Evolutionary conservation across 2,113 vertebrate species (phyloP), one percentile per base, ranked within the genome.

Genomic region (Platysternon megacephalum): DNA sequence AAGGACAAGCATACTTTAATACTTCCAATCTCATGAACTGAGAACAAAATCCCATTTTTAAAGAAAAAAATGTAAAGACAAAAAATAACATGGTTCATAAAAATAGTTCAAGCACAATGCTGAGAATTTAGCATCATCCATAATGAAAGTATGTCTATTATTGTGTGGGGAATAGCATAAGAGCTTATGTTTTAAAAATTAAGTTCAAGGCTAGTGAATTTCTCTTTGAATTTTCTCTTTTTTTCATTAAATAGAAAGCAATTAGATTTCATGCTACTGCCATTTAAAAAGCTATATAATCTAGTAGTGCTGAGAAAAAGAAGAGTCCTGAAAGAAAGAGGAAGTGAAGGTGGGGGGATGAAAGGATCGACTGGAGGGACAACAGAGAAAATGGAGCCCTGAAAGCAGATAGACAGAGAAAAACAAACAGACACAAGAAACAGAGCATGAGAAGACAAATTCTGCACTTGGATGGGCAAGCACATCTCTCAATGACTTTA

Each of bases 1-100:
- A 98, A 99, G 97, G 97, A 98, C 98, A 98, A 97, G 83, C 39
- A 78, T 86, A 90, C 82, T 95, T 96, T 97, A 95, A 96, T 91
- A 93, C 65, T 90, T 95, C 79, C 89, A 95, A 86, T 93, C 78
- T 91, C 74, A 93, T 92, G 87, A 94, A 84, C 86, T 79, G 76
- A 95, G 84, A 94, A 94, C 7, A 88, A 92, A 88, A 91, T 87
- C 87, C 61, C 87, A 89, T 74, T 97, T 92, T 91, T 91, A 93
- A 96, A 94, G 83, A 61, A 86, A 95, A 94, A 94, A 29, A 24
- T 55, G 35, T 58, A 16, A 92, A 96, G 79, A 90, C 82, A 95
- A 93, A 96, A 52, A 49, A 21, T 51, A 96, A 80, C 22, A 26
- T n/a, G 1, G n/a, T 89, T 82, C 86, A 90, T 65, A 91, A 95